phyloP scores from a whole-genome alignment of 2,797 vertebrate genomes.

The Malurus splendens region DNA sequence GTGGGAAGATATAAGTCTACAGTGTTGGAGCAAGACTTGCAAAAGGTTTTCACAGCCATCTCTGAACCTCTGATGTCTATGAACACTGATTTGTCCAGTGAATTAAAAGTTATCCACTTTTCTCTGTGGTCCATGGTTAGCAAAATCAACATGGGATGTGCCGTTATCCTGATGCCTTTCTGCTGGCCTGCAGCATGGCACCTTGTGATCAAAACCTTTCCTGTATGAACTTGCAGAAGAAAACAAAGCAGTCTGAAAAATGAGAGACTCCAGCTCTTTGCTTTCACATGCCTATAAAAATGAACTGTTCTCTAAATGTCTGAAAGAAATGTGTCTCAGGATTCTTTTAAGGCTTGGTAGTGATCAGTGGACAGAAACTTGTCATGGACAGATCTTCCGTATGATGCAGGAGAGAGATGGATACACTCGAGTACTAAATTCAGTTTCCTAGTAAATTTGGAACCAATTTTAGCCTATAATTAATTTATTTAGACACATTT shows the following conservation, averaged over 20 bases:
- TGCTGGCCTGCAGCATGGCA: fast-evolving
- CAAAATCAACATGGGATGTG: neutral
- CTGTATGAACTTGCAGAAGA: neutral
- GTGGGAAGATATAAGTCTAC: neutral
- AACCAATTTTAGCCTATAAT: neutral
- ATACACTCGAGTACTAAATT: neutral
- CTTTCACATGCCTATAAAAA: neutral
- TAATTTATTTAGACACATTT: neutral
- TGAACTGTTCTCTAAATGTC: neutral
- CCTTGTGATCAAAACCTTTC: neutral
- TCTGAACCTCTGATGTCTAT: neutral
- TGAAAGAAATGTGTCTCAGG: neutral
- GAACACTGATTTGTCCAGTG: neutral
- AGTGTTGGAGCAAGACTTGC: neutral
- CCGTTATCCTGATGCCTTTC: neutral
- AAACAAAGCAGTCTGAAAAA: neutral
- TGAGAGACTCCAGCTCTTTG: neutral
- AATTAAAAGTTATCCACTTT: neutral
- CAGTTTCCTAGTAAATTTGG: neutral
- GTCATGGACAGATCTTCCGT: neutral
- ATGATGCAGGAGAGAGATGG: neutral
- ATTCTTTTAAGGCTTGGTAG: neutral
- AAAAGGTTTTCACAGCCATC: neutral
- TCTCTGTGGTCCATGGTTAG: too few species aligned
- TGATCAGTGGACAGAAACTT: neutral